phyloP scores from a whole-genome alignment of 2,888 invertebrate species.

The Phortica magna region DNA sequence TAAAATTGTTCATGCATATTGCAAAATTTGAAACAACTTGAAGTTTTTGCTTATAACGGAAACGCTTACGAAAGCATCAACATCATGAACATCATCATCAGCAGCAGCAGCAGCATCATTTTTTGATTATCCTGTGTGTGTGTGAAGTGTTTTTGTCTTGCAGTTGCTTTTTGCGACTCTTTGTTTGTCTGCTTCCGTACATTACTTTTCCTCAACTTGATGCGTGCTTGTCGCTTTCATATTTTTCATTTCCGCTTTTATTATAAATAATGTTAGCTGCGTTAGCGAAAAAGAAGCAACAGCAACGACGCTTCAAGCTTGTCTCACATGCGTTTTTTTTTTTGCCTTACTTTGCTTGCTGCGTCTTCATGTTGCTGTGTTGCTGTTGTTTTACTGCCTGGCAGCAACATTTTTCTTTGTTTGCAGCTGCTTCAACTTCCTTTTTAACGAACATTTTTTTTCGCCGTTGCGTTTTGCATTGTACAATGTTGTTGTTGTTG shows the following conservation, averaged over 20 bases:
- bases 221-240: constrained; percentile 32
- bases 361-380: constrained; percentile 5
- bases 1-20: no score
- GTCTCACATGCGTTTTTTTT: background rate
- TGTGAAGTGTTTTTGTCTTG: background rate
- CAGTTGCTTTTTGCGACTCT: background rate
- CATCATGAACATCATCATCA: constrained; percentile 6
- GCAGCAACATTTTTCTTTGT: constrained; percentile 47
- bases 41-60: background rate
- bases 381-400: constrained; percentile 38
- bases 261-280: constrained; percentile 36
- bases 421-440: constrained; percentile 24
- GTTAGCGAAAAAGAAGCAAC: constrained; percentile 14
- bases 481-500: background rate
- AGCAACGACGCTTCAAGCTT: background rate
- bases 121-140: constrained; percentile 9
- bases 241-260: constrained; percentile 57
- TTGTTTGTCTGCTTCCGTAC: background rate
- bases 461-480: constrained; percentile 25
- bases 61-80: background rate
- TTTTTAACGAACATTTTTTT: background rate
- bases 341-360: constrained; percentile 17
- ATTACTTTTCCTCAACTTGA: constrained; percentile 24
- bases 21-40: background rate
- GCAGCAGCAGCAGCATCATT: background rate